phyloP scores from a whole-genome alignment of 2,113 vertebrate species.

The Oryzias javanicus region DNA sequence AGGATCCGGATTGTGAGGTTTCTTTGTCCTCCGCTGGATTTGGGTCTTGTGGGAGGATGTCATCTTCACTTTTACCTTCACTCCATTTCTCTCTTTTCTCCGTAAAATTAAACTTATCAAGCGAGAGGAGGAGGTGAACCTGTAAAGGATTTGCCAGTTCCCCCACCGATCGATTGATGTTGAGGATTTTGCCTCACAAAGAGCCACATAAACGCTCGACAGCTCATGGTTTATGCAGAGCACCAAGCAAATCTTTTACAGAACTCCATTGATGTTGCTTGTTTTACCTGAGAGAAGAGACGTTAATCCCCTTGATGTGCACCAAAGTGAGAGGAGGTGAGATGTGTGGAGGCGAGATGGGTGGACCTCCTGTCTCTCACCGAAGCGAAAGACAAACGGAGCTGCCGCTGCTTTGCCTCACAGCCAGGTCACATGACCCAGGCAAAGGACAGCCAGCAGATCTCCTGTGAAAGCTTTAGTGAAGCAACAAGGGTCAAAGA shows the following conservation, averaged over 20 bases:
- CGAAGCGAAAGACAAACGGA: constrained; percentile 46
- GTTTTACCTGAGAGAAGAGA: constrained; percentile 57
- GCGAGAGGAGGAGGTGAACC: constrained; percentile 59
- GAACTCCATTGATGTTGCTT: constrained; percentile 52
- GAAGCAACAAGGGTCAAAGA: constrained; percentile 8
- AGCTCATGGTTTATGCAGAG: constrained; percentile 39
- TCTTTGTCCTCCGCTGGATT: no score
- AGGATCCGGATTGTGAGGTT: background rate
- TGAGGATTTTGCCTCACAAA: constrained; percentile 58
- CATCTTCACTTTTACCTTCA: constrained; percentile 46
- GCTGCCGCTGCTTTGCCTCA: constrained; percentile 26
- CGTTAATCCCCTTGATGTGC: constrained; percentile 57
- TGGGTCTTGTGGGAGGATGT: constrained; percentile 37
- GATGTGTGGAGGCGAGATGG: constrained; percentile 48
- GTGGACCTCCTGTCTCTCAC: constrained; percentile 64
- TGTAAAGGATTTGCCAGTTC: constrained; percentile 40
- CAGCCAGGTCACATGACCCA: constrained; percentile 8
- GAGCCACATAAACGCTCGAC: constrained; percentile 38
- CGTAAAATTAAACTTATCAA: constrained; percentile 36
- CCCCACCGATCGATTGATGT: constrained; percentile 55
- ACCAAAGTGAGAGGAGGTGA: constrained; percentile 50
- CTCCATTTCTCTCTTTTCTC: constrained; percentile 34
- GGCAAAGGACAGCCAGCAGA: constrained; percentile 10
- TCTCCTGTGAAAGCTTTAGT: constrained; percentile 19
- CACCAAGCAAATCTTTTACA: constrained; percentile 24